Percentiles rank a stretch among this genome's conserved stretches.
Evolutionary conservation across 2,888 invertebrate genomes (phyloP).

Genomic region (Pterobdella sp.): DNA sequence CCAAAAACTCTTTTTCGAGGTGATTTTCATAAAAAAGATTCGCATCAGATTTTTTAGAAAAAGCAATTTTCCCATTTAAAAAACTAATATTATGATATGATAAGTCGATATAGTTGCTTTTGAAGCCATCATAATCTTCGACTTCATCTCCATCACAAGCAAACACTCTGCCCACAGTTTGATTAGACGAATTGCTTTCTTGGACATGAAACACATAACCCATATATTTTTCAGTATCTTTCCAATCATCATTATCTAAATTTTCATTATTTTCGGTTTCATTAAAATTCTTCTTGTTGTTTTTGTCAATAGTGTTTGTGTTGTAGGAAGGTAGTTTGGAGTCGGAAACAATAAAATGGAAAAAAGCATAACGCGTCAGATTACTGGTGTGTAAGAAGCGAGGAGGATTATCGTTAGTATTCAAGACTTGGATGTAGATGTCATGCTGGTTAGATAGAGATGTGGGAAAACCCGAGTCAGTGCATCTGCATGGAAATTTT

Average conservation of each 20-base stretch:
- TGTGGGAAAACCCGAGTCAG: conserved; percentile 22
- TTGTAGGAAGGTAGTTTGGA: no score
- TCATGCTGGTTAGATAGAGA: background rate
- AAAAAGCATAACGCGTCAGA: no score
- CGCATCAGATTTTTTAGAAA: background rate
- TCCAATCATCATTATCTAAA: background rate
- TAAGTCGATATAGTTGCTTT: background rate
- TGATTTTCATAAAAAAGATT: background rate
- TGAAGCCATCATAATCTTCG: background rate
- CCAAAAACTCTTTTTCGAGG: background rate
- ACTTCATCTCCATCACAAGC: conserved; percentile 26
- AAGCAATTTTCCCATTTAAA: background rate
- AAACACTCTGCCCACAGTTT: background rate
- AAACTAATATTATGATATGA: background rate
- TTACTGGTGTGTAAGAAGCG: conserved; percentile 21
- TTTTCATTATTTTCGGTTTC: background rate
- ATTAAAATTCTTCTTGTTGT: background rate
- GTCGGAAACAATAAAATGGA: no score
- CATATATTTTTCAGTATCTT: background rate
- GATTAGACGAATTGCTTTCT: conserved; percentile 4
- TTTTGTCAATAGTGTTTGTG: background rate
- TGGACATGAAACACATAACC: background rate
- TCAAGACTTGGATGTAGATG: conserved; percentile 12
- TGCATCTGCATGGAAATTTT: conserved; percentile 12
- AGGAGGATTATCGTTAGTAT: conserved; percentile 35